Evolutionary conservation across 2,797 vertebrate genomes (phyloP), one percentile per base, ranked within the genome.

Genomic region (Loris lydekkerianus): DNA sequence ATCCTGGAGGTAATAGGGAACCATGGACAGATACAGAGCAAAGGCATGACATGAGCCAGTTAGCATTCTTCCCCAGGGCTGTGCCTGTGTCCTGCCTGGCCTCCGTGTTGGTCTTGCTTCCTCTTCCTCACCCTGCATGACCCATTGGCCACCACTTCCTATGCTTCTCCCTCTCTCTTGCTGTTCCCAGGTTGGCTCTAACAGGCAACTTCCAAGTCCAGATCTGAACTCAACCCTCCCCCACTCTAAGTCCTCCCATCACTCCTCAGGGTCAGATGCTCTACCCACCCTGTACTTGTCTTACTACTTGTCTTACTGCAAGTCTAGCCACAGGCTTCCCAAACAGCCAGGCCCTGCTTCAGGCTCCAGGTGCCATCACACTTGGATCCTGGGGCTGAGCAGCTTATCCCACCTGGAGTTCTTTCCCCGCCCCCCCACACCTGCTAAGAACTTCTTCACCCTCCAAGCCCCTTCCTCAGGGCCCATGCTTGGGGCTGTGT

Each of bases 1-100:
- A 40, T 23, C 21, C 60, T 3, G 11, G 67, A 3, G 46, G 84
- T 3, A 9, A 20, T 0, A 18, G 53, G 40, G 81, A 56, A 82
- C 82, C 23, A 2, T 3, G 7, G 87, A 7, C 7, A 73, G 76
- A 23, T 20, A 1, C 29, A 3, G 37, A 72, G 31, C 25, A 37
- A 17, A 34, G 17, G 67, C 2, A 58, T 1, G 17, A 17, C 11
- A 0, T 0, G 18, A n/a, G 29, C 3, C 2, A 3, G 4, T n/a
- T 0, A 61, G 29, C 29, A 11, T 10, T 43, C 25, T 53, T 25
- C 31, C 43, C 3, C 0, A 34, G 49, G 40, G 60, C 67, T 29
- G 8, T 2, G 72, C 70, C 27, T n/a, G 1, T 17, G 21, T 21
- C 34, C 67, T 11, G 58, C 4, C 0, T 21, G 72, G 23, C 58